Conservation (phyloP, 37 sponge, comb jelly and placozoan genomes). For the Hormiphora californensis region DNA sequence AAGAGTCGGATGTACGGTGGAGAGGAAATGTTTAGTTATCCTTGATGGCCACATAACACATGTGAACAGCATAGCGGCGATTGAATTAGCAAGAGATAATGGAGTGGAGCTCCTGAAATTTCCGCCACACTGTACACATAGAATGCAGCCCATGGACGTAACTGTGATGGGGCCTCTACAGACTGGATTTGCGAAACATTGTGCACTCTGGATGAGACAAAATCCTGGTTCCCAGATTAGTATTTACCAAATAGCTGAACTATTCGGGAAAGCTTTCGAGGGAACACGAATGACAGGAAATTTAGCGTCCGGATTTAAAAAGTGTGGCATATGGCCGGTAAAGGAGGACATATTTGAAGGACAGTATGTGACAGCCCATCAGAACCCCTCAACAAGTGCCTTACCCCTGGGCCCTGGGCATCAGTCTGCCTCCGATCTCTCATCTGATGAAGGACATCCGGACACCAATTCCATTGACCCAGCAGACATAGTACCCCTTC, state of each 20-base stretch:
- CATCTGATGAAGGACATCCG: no score
- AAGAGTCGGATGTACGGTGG: neutral
- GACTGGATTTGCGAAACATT: neutral
- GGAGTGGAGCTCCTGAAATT: neutral
- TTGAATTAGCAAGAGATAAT: neutral
- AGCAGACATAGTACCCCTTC: no score
- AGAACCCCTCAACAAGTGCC: no score
- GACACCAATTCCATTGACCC: no score
- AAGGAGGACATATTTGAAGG: no score
- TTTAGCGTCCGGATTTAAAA: neutral
- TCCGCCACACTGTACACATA: neutral
- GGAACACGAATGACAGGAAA: neutral
- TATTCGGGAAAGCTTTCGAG: neutral
- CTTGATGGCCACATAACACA: conserved; percentile 4
- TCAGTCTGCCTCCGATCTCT: no score
- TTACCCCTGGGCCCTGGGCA: no score
- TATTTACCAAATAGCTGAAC: neutral
- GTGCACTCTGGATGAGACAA: neutral
- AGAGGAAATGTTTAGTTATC: neutral
- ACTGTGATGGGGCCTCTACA: neutral
- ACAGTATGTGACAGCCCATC: no score
- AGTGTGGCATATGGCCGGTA: neutral
- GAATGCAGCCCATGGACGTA: neutral
- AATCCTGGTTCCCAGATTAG: neutral
- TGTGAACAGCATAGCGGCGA: conserved; percentile 11